A percentile compares a stretch with the other conserved stretches of the same genome.
Conservation (phyloP, 1,140 invertebrate genomes). For the Gonioctena quinquepunctata region DNA sequence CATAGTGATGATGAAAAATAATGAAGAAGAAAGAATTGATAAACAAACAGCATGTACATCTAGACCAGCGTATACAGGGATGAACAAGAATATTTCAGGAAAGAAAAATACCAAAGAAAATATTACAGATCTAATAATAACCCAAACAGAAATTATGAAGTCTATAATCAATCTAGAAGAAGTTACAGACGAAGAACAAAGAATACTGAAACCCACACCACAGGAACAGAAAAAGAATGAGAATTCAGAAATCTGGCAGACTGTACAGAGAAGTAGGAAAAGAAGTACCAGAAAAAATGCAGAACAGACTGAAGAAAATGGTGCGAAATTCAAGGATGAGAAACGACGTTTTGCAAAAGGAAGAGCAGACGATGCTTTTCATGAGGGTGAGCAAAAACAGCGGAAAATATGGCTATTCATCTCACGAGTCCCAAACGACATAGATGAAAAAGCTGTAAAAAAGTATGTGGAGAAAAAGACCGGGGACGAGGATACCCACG, state of each 20-base stretch:
- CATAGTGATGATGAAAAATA: too few species aligned
- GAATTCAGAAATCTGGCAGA: neutral
- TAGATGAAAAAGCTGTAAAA: neutral
- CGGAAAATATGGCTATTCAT: neutral
- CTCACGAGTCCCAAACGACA: neutral
- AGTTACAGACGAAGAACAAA: neutral
- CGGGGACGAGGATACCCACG: neutral
- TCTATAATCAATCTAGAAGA: neutral
- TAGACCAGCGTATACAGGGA: neutral
- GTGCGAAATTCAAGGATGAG: neutral
- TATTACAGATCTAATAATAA: neutral
- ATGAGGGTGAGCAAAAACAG: neutral
- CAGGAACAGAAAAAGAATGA: neutral
- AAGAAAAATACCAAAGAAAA: neutral
- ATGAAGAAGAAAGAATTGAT: neutral
- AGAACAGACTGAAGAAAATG: neutral
- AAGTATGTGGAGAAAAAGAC: neutral
- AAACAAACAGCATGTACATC: neutral
- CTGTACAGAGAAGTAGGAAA: neutral
- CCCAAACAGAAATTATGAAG: neutral
- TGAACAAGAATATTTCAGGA: neutral
- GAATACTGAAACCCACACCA: neutral
- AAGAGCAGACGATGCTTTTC: neutral
- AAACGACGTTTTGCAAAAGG: neutral
- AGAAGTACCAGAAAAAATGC: neutral